Evolutionary conservation across 2,888 invertebrate species (phyloP).

Genomic region (Tetanocera ferruginea): DNA sequence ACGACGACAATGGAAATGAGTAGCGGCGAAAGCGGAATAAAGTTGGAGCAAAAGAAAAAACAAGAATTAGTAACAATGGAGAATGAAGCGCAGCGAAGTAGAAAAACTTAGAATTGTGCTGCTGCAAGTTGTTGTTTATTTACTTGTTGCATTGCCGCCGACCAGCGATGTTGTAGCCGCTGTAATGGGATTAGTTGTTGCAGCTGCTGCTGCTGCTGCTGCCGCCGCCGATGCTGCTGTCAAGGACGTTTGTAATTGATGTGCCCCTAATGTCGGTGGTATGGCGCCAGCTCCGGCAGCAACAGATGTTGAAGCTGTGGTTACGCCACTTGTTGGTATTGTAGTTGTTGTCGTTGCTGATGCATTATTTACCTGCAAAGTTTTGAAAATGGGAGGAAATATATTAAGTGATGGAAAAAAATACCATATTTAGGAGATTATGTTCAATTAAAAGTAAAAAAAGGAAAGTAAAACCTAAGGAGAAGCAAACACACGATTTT

Average conservation of each 20-base stretch:
- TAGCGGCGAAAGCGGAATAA: not conserved
- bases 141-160: conserved; percentile 30
- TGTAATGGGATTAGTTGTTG: conserved; percentile 6
- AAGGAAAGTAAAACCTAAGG: not conserved
- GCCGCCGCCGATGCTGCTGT: conserved; percentile 49
- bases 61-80: conserved; percentile 42
- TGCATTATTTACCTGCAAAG: conserved; percentile 59
- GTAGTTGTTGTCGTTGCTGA: conserved; percentile 48
- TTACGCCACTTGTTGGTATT: conserved; percentile 45
- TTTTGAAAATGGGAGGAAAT: conserved; percentile 23
- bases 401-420: conserved; percentile 6
- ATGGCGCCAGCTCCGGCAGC: conserved; percentile 56
- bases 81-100: conserved; percentile 27
- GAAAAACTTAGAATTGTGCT: not conserved
- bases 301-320: conserved; percentile 48
- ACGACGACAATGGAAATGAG: conserved; percentile 13
- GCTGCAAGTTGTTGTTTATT: conserved; percentile 3
- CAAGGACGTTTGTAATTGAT: conserved; percentile 50
- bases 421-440: not conserved
- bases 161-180: conserved; percentile 39
- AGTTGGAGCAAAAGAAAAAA: conserved; percentile 36
- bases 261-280: conserved; percentile 47
- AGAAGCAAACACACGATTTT: not conserved
- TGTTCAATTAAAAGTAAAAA: too few species aligned
- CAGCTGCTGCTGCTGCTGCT: conserved; percentile 28